Conservation (phyloP, 2,888 invertebrate species). For the Trachelus iudaicus region DNA sequence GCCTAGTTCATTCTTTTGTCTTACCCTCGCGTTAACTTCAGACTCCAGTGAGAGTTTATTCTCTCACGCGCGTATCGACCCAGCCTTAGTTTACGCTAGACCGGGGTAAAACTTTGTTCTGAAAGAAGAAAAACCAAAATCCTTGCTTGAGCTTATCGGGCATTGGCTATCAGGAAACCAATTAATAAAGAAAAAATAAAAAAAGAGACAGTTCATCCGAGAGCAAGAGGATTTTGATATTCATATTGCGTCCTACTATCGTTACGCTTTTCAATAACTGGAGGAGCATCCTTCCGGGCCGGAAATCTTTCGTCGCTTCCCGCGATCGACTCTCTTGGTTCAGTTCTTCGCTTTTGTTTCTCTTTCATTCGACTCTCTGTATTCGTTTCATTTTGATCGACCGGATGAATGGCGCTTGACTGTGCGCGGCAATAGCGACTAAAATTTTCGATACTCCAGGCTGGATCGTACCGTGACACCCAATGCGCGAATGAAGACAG, state of each 20-base stretch:
- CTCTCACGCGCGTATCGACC: background rate
- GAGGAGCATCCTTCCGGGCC: background rate
- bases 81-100: background rate
- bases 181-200: background rate
- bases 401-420: background rate
- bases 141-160: no score
- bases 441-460: background rate
- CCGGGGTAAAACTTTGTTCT: background rate
- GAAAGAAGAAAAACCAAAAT: background rate
- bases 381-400: background rate
- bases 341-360: background rate
- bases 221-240: background rate
- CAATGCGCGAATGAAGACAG: background rate
- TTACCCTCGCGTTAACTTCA: background rate
- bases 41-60: background rate
- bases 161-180: background rate
- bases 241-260: background rate
- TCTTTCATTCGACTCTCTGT: background rate
- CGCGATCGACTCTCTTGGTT: background rate
- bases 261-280: background rate
- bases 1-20: background rate
- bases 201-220: background rate
- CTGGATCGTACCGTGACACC: background rate
- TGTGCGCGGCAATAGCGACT: background rate
- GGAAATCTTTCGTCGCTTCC: background rate